phyloP scores from a whole-genome alignment of 2,888 invertebrate species.

The Sesamia inferens region DNA sequence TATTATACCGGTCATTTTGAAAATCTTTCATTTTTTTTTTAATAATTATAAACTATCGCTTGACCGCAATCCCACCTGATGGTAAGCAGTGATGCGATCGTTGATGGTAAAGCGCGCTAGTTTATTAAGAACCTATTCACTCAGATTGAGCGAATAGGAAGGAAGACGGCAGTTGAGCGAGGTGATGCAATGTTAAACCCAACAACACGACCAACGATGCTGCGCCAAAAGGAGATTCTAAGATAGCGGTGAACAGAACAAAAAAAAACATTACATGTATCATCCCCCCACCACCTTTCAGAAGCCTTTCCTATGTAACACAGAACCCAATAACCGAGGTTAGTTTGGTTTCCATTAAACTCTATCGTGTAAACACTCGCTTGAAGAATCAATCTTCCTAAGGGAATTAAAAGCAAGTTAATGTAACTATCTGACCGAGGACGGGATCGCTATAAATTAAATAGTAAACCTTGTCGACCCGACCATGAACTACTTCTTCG shows the following conservation, averaged over 20 bases:
- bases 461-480: constrained; percentile 47
- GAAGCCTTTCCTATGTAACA: neutral
- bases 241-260: too few relatives aligned
- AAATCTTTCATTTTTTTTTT: neutral
- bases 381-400: constrained; percentile 30
- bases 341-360: constrained; percentile 6
- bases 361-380: constrained; percentile 12
- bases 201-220: too few relatives aligned
- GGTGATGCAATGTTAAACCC: too few relatives aligned
- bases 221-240: too few relatives aligned
- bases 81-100: too few relatives aligned
- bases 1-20: too few relatives aligned
- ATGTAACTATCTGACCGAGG: constrained; percentile 36
- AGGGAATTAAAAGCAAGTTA: constrained; percentile 35
- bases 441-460: constrained; percentile 36
- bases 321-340: constrained; percentile 1
- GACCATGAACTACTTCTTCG: constrained; percentile 58
- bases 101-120: too few relatives aligned
- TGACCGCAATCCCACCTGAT: too few relatives aligned
- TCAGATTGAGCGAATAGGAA: too few relatives aligned
- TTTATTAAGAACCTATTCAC: too few relatives aligned
- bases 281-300: neutral
- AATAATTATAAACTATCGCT: too few relatives aligned
- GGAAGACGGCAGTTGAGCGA: too few relatives aligned
- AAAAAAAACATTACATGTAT: neutral